phyloP scores from a whole-genome alignment of 2,113 vertebrate genomes.

The Ictidomys tridecemlineatus region DNA sequence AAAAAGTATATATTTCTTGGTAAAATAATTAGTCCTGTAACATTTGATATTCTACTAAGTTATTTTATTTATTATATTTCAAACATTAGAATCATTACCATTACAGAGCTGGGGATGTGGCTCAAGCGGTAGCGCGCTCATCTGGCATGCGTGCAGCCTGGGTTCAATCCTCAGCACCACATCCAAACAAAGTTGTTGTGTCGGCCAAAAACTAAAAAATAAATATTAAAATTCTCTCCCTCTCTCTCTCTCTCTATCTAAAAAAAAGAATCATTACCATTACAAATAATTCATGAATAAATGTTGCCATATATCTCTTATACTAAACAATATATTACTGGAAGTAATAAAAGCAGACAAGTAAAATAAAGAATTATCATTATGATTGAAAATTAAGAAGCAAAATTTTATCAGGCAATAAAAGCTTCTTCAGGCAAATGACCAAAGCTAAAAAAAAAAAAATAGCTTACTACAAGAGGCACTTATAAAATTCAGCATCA shows the following conservation, averaged over 20 bases:
- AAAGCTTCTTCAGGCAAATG: not conserved
- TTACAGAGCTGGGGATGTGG: too few species aligned
- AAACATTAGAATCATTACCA: not conserved
- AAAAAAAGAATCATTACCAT: not conserved
- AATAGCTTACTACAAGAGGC: not conserved
- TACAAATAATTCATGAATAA: not conserved
- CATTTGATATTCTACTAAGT: not conserved
- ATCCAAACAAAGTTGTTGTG: too few species aligned
- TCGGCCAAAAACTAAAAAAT: too few species aligned
- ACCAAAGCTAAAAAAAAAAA: not conserved
- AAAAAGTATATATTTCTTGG: not conserved
- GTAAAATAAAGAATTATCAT: not conserved
- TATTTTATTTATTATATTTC: not conserved
- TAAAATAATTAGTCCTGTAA: not conserved
- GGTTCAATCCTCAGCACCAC: too few species aligned
- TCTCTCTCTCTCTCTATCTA: fast-evolving
- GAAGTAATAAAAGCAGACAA: not conserved
- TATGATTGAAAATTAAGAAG: not conserved
- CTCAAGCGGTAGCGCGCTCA: too few species aligned
- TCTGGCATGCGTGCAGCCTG: too few species aligned
- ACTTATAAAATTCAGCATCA: not conserved
- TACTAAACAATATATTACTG: not conserved
- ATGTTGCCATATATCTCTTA: not conserved
- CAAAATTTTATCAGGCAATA: not conserved
- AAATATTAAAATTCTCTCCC: too few species aligned